phyloP scores from a whole-genome alignment of 1,140 invertebrate genomes.

The Atta cephalotes region DNA sequence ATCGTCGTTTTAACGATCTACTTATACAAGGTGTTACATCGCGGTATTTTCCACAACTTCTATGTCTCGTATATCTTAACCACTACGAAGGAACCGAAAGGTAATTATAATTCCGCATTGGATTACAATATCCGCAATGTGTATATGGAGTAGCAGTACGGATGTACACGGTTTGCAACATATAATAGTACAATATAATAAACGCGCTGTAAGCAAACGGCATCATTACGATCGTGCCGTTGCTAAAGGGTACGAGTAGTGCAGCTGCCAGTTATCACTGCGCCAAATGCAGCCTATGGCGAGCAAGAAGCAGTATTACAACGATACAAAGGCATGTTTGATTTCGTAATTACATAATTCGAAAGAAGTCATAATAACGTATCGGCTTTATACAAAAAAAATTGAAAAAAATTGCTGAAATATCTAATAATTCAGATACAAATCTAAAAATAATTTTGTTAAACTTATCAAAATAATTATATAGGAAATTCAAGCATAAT shows the following conservation, averaged over 20 bases:
- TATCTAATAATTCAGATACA: too few species aligned
- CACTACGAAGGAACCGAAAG: slow-evolving; percentile 19
- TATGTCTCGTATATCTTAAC: slow-evolving; percentile 40
- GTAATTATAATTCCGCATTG: slow-evolving; percentile 44
- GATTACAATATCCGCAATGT: slow-evolving; percentile 47
- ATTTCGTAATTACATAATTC: slow-evolving; percentile 67
- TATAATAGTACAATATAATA: slow-evolving; percentile 6
- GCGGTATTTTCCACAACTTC: slow-evolving; percentile 38
- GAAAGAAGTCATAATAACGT: background rate
- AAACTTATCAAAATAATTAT: too few species aligned
- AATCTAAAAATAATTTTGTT: too few species aligned
- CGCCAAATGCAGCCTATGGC: slow-evolving; percentile 72
- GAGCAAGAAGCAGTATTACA: slow-evolving; percentile 47
- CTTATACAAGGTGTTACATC: slow-evolving; percentile 63
- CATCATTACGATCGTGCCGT: slow-evolving; percentile 63
- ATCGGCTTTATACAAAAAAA: too few species aligned
- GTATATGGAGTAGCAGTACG: background rate
- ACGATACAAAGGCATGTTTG: slow-evolving; percentile 63
- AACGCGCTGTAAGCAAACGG: slow-evolving; percentile 53
- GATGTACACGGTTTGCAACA: background rate
- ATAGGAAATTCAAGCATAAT: too few species aligned
- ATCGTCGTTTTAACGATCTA: slow-evolving; percentile 79
- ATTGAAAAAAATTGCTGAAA: too few species aligned
- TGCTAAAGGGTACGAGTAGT: slow-evolving; percentile 58
- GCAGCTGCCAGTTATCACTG: slow-evolving; percentile 79